Percentiles rank a stretch among this genome's conserved stretches.
Conservation (phyloP, 37 sponge, comb jelly and placozoan genomes). For the Cladorhizidae sp. region DNA sequence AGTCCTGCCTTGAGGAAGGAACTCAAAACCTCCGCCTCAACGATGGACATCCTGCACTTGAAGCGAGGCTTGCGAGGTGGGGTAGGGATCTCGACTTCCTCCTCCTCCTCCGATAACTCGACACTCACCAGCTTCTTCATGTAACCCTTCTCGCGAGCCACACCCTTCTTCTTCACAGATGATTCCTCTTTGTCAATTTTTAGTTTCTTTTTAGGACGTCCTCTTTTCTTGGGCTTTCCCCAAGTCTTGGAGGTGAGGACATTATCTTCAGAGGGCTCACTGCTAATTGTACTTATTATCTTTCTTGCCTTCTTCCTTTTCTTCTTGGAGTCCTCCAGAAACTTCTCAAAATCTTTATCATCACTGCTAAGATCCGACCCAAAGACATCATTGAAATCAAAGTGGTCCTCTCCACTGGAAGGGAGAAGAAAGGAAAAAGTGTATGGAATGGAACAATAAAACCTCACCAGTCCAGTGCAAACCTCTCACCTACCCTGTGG, state of each 20-base stretch:
- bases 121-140: background rate
- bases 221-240: background rate
- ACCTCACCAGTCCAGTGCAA: no score
- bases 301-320: background rate
- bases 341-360: constrained; percentile 13
- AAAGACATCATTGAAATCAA: constrained; percentile 11
- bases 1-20: constrained; percentile 25
- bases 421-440: no score
- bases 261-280: background rate
- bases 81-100: no score
- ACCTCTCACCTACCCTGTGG: no score
- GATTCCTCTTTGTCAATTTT: background rate
- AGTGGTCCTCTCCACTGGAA: no score
- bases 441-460: no score
- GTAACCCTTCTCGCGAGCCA: background rate
- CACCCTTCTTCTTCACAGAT: background rate
- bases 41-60: constrained; percentile 29
- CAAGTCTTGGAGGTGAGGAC: background rate
- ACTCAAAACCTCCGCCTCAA: constrained; percentile 37
- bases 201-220: background rate
- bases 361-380: constrained; percentile 21
- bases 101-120: background rate
- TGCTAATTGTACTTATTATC: background rate
- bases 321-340: background rate
- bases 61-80: constrained; percentile 35